Percentiles rank a stretch among this genome's conserved stretches.
These are phyloP conservation scores for Premnoplex brunnescens DNA, from an alignment of 2,797 vertebrate species.

Conservation along the genomic window DNA sequence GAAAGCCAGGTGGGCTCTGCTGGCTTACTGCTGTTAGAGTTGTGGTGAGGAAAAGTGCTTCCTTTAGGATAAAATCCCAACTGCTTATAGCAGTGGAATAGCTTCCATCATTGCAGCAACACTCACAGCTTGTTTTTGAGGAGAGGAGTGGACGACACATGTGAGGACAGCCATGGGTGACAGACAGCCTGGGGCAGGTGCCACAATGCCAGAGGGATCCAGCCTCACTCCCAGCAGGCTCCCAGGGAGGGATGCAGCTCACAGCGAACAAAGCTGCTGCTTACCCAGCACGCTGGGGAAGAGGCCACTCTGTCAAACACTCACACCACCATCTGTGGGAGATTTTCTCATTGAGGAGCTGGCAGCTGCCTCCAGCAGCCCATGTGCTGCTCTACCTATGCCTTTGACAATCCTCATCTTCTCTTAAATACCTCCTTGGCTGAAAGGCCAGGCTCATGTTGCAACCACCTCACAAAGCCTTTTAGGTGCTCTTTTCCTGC, in stretches of 20 bases:
- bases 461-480: background rate
- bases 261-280: accelerated
- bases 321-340: accelerated
- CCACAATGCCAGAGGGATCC: background rate
- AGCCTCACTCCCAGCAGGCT: background rate
- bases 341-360: background rate
- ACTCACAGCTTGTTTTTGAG: accelerated
- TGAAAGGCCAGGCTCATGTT: background rate
- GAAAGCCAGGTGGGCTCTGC: background rate
- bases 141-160: accelerated
- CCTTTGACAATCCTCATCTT: background rate
- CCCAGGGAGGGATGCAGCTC: accelerated
- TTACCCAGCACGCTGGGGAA: background rate
- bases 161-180: background rate
- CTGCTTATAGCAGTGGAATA: accelerated
- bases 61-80: background rate
- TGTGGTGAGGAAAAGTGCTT: accelerated
- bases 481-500: background rate
- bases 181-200: background rate
- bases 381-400: background rate
- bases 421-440: background rate
- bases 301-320: background rate
- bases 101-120: background rate
- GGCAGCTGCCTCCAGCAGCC: background rate
- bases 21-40: accelerated